Base-by-base conservation (phyloP, 2,888 invertebrate genomes). In the Scelioninae gen. 2 region DNA sequence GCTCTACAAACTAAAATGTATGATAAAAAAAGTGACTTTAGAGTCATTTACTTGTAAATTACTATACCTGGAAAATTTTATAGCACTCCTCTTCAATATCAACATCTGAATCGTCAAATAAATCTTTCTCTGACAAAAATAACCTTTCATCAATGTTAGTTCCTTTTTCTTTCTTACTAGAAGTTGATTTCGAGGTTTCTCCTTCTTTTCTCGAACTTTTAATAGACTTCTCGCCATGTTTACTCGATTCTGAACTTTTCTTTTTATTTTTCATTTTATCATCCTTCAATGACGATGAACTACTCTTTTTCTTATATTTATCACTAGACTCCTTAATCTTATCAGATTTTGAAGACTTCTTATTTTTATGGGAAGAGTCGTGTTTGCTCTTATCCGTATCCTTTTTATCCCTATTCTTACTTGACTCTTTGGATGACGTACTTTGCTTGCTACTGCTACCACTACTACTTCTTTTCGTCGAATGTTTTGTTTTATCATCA, bases 81-180 rank as follows among this genome's bases (percentile, higher is more conserved):
- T 93, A 91, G 85, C 96, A 96, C 86, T 96, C 94, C 79, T 93
- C 91, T 81, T 92, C 91, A 70, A 94, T 91, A 76, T 92, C 91
- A 75, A 92, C 91, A 81, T 92, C 91, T 19, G 89, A 89, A 78
- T 90, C 90, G 68, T 81, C 82, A 53, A 88, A 86, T 78, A 87
- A 80, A 25, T 86, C 78, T 31, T 87, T 85, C 64, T 81, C 81
- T 18, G 69, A 74, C 39, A 77, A 71, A 61, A 73, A 71, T 45
- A 77, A 75, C 28, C 60, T 74, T 16, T 74, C 74, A 13, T 73
- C 55, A 71, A 79, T 76, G 60, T 80, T 81, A n/a, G 75, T 60
- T 18, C 76, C 78, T 53, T 71, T 78, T 61, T 80, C 79, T 19
- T 80, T 80, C 16, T 77, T 71, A 11, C 78, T 78, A 2, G 75